A percentile compares a stretch with the other conserved stretches of the same genome.
Evolutionary conservation across 2,888 invertebrate species (phyloP).

Genomic region (Pristionchus entomophagus): DNA sequence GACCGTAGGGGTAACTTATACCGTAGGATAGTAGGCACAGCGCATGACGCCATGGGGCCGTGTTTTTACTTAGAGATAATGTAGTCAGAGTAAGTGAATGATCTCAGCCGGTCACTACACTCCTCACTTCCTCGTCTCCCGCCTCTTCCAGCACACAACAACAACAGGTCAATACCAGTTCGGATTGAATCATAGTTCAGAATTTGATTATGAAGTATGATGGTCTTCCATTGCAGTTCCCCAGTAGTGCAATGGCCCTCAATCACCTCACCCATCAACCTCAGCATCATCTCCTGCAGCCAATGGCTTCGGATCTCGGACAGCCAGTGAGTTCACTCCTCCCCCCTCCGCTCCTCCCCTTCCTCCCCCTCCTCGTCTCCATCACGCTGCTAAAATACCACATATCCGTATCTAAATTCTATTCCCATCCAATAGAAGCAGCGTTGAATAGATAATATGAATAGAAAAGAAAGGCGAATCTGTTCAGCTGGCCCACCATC

Average conservation of each 20-base stretch:
- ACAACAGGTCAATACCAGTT: constrained; percentile 3
- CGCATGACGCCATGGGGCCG: too few species aligned
- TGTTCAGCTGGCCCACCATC: constrained; percentile 39
- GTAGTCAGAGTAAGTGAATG: background rate
- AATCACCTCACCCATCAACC: constrained; percentile 41
- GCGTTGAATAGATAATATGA: background rate
- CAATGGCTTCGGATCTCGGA: constrained; percentile 25
- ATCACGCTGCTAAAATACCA: too few species aligned
- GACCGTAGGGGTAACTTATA: too few species aligned
- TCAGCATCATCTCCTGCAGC: constrained; percentile 44
- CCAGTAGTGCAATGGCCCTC: constrained; percentile 17
- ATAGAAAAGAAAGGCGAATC: background rate
- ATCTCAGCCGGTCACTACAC: background rate
- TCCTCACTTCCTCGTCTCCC: background rate
- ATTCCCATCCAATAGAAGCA: too few species aligned
- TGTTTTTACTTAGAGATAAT: too few species aligned
- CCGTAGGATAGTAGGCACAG: too few species aligned
- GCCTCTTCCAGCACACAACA: background rate
- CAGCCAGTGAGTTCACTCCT: background rate
- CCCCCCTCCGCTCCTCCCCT: background rate
- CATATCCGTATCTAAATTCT: background rate
- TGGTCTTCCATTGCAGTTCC: too few species aligned
- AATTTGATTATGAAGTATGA: too few species aligned
- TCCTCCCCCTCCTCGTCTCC: too few species aligned
- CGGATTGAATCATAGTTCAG: too few species aligned